Conservation (phyloP, 2,888 invertebrate species). For the Sycophila texana region DNA sequence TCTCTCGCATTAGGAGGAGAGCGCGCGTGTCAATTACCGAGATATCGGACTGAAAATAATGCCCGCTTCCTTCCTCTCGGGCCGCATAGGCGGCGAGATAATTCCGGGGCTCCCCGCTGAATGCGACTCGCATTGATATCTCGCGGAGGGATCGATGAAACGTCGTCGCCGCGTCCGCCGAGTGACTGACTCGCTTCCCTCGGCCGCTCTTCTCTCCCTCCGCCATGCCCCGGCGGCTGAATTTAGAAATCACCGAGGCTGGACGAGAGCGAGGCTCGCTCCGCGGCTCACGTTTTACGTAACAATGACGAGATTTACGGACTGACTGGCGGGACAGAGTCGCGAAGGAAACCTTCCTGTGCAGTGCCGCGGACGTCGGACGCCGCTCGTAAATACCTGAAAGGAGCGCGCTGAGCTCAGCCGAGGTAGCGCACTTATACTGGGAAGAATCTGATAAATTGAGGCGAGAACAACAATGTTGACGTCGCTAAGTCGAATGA, state of each 20-base stretch:
- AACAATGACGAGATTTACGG: slow-evolving; percentile 54
- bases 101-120: slow-evolving; percentile 9
- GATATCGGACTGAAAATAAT: slow-evolving; percentile 43
- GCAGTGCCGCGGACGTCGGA: slow-evolving; percentile 2
- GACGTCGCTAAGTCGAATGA: slow-evolving; percentile 47
- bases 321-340: slow-evolving; percentile 17
- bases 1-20: slow-evolving; percentile 34
- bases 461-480: slow-evolving; percentile 52
- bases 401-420: slow-evolving; percentile 17
- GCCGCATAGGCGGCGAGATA: slow-evolving; percentile 23
- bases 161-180: slow-evolving; percentile 40
- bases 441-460: slow-evolving; percentile 50
- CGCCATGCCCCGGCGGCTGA: neutral
- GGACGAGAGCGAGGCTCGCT: neutral
- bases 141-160: slow-evolving; percentile 35
- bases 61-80: slow-evolving; percentile 31
- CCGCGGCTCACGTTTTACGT: slow-evolving; percentile 44
- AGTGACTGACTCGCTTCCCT: slow-evolving; percentile 54
- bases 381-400: slow-evolving; percentile 50
- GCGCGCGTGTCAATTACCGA: slow-evolving; percentile 52
- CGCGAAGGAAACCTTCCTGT: slow-evolving; percentile 34
- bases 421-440: neutral
- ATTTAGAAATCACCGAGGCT: slow-evolving; percentile 54
- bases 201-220: slow-evolving; percentile 23
- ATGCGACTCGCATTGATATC: slow-evolving; percentile 40